phyloP scores from a whole-genome alignment of 2,113 vertebrate species.

The Phodopus roborovskii region DNA sequence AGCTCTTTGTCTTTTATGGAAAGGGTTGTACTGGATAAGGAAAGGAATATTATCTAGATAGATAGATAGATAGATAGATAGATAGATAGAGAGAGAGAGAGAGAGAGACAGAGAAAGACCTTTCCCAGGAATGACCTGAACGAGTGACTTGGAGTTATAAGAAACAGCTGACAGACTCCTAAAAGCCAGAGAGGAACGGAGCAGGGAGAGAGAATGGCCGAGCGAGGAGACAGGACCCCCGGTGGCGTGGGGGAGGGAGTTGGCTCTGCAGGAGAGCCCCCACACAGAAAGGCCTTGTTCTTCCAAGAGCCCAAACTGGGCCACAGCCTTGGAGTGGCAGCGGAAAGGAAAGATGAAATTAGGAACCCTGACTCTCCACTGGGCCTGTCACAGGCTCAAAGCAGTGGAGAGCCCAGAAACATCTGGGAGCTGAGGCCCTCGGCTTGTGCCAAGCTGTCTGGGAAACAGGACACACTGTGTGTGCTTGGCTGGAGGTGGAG shows the following conservation, averaged over 20 bases:
- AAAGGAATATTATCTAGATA: background rate
- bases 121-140: conserved; percentile 22
- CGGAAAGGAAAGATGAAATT: conserved; percentile 32
- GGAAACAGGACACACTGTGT: background rate
- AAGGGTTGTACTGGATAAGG: conserved; percentile 9
- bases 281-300: conserved; percentile 33
- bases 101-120: background rate
- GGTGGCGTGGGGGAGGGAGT: background rate
- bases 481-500: background rate
- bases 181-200: background rate
- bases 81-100: no score
- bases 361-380: background rate
- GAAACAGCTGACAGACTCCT: conserved; percentile 24
- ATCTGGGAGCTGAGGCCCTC: conserved; percentile 58
- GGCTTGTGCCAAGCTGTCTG: conserved; percentile 26
- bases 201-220: background rate
- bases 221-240: no score
- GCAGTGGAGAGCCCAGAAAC: background rate
- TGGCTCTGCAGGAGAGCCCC: background rate
- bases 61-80: no score
- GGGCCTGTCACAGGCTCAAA: conserved; percentile 9
- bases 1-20: background rate
- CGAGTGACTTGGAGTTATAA: background rate
- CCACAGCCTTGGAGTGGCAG: background rate
- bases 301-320: conserved; percentile 20